A percentile compares a stretch with the other conserved stretches of the same genome.
These are phyloP conservation scores for Drosophila suboccidentalis DNA, from an alignment of 2,888 invertebrate species.

Conservation along the genomic window DNA sequence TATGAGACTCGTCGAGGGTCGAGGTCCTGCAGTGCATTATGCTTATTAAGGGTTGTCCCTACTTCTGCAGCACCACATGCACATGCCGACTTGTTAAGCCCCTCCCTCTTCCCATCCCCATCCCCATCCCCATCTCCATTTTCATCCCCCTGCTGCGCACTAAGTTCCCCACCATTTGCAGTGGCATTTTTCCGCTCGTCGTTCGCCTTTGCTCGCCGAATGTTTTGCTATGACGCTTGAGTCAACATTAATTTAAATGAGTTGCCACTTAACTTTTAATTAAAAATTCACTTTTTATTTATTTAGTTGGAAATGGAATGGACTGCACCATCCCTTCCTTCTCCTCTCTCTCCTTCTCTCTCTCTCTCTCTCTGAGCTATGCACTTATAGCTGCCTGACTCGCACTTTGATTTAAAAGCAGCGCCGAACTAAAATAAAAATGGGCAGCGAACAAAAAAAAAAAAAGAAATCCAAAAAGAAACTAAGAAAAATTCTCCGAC, in stretches of 20 bases:
- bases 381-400: constrained; percentile 56
- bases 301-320: constrained; percentile 78
- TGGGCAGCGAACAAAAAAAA: constrained; percentile 29
- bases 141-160: neutral
- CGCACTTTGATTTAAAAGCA: constrained; percentile 73
- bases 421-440: constrained; percentile 73
- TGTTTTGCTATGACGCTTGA: constrained; percentile 80
- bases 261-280: constrained; percentile 84
- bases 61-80: neutral
- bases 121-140: too few species aligned
- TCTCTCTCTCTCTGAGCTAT: constrained; percentile 15
- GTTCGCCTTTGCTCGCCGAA: constrained; percentile 59
- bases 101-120: neutral
- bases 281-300: constrained; percentile 83
- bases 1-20: constrained; percentile 38
- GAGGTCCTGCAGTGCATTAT: constrained; percentile 64
- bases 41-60: constrained; percentile 57
- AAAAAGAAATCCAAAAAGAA: constrained; percentile 31
- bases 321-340: constrained; percentile 41
- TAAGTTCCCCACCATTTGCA: constrained; percentile 12
- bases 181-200: constrained; percentile 32
- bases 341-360: neutral
- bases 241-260: constrained; percentile 83
- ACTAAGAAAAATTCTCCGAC: constrained; percentile 20
- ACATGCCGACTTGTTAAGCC: neutral